Evolutionary conservation across 2,797 vertebrate genomes (phyloP).

Genomic region (Avahi laniger): DNA sequence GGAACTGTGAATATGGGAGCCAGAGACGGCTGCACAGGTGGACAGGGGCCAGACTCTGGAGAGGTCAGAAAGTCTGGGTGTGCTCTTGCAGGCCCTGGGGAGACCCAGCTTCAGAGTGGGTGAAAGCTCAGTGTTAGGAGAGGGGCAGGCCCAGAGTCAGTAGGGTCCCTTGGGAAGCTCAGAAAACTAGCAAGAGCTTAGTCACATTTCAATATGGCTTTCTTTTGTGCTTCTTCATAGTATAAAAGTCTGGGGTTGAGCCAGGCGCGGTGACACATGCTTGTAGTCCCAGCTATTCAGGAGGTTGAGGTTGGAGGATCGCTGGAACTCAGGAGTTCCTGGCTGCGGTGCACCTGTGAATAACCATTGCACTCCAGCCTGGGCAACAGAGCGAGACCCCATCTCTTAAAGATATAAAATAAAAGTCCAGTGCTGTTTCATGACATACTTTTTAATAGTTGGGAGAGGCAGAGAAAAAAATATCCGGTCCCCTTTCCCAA

Average conservation of each 20-base stretch:
- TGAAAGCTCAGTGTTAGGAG: not conserved
- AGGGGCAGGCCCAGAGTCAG: not conserved
- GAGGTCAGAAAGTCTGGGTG: not conserved
- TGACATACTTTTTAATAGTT: slow-evolving; percentile 47
- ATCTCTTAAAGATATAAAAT: not conserved
- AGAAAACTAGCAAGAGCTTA: not conserved
- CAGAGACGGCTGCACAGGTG: not conserved
- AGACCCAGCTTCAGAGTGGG: not conserved
- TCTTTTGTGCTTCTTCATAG: slow-evolving; percentile 20
- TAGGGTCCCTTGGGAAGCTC: not conserved
- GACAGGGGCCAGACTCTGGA: not conserved
- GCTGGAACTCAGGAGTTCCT: not conserved
- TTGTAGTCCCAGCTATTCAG: not conserved
- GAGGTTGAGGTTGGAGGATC: not conserved
- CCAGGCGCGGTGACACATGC: not conserved
- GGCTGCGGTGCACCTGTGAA: not conserved
- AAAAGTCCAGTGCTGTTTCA: not conserved
- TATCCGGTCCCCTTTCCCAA: slow-evolving; percentile 42
- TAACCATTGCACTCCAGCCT: not conserved
- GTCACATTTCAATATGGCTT: not conserved
- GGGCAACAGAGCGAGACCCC: not conserved
- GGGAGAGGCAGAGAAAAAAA: not conserved
- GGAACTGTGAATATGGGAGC: not conserved
- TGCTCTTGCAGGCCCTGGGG: not conserved
- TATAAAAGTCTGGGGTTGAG: not conserved